Conservation (phyloP, 2,888 invertebrate species). For the Stictocephala bisonia region DNA sequence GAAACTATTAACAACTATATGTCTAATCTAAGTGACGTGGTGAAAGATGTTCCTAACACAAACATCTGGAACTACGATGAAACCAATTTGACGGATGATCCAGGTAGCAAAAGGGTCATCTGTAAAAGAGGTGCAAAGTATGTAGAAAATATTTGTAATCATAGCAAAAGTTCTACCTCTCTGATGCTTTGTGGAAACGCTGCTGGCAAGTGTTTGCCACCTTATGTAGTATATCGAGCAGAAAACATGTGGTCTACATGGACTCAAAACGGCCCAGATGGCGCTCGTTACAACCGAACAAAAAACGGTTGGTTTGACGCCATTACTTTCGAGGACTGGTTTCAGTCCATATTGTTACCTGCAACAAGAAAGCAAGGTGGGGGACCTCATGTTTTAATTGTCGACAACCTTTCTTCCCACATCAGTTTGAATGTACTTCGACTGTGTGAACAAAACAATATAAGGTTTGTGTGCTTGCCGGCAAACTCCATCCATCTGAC, state of each 20-base stretch:
- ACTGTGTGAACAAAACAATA: constrained; percentile 59
- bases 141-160: constrained; percentile 62
- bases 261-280: constrained; percentile 62
- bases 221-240: constrained; percentile 64
- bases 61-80: constrained; percentile 62
- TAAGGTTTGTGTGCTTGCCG: constrained; percentile 61
- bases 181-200: constrained; percentile 64
- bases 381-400: constrained; percentile 59
- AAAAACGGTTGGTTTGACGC: constrained; percentile 63
- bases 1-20: constrained; percentile 54
- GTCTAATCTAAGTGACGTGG: constrained; percentile 50
- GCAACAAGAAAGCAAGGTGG: constrained; percentile 53
- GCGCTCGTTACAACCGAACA: constrained; percentile 62
- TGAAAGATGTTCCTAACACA: constrained; percentile 52
- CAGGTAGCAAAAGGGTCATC: constrained; percentile 55
- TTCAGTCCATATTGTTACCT: constrained; percentile 56
- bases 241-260: constrained; percentile 62
- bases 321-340: constrained; percentile 61
- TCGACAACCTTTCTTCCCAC: constrained; percentile 61
- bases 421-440: constrained; percentile 56
- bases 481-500: constrained; percentile 57
- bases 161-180: constrained; percentile 61
- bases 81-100: constrained; percentile 60
- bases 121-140: constrained; percentile 61
- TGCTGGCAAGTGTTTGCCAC: constrained; percentile 62